phyloP scores from a whole-genome alignment of 2,888 invertebrate species.

The Athetis lepigone region DNA sequence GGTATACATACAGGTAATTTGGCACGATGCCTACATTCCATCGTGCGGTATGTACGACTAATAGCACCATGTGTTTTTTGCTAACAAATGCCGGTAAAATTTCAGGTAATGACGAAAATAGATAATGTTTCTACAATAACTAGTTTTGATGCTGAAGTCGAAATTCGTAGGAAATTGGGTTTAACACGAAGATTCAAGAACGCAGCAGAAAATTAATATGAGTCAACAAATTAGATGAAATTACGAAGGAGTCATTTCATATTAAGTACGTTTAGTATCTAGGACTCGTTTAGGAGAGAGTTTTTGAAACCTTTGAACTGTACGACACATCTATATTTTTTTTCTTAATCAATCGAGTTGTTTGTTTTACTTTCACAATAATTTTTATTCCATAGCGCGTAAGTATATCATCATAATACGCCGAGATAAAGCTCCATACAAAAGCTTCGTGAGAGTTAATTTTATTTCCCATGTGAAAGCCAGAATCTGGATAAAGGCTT shows the following conservation, averaged over 20 bases:
- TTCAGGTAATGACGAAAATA: conserved; percentile 79
- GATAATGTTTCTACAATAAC: conserved; percentile 60
- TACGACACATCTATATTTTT: conserved; percentile 10
- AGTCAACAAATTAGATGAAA: conserved; percentile 43
- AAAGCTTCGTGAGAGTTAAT: conserved; percentile 43
- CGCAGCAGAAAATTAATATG: conserved; percentile 13
- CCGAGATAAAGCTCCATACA: conserved; percentile 25
- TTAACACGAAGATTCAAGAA: conserved; percentile 22
- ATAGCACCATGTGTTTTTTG: conserved; percentile 77
- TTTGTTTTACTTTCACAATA: too few relatives aligned
- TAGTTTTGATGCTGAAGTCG: conserved; percentile 33
- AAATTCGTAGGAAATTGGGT: conserved; percentile 46
- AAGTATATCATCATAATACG: too few relatives aligned
- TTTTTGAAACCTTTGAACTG: conserved; percentile 20
- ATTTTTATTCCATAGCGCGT: too few relatives aligned
- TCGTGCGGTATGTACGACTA: conserved; percentile 72
- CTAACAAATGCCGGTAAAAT: conserved; percentile 72
- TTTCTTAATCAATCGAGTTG: conserved; percentile 5
- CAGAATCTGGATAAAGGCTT: conserved; percentile 66
- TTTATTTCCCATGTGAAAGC: conserved; percentile 57
- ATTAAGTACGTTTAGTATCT: conserved; percentile 18
- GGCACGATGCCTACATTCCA: conserved; percentile 84
- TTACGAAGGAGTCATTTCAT: conserved; percentile 36
- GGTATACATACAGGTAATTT: conserved; percentile 78
- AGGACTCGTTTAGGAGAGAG: conserved; percentile 28